phyloP scores from a whole-genome alignment of 2,113 vertebrate species.

The Suncus etruscus region DNA sequence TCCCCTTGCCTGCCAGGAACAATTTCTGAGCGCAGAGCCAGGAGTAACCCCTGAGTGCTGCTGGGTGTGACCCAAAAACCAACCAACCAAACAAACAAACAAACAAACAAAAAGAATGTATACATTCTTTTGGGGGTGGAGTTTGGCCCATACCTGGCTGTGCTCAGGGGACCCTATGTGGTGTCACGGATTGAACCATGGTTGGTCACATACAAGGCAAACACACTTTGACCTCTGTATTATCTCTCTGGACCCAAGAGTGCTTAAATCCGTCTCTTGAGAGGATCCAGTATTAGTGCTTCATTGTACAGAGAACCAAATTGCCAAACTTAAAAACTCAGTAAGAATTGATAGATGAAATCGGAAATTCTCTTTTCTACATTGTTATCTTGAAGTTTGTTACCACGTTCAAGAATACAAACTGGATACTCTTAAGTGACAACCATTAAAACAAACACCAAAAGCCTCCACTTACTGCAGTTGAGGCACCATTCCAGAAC shows the following conservation, averaged over 20 bases:
- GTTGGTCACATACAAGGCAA: too few species aligned
- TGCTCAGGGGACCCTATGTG: too few species aligned
- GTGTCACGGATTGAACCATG: too few species aligned
- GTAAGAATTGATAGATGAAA: constrained; percentile 43
- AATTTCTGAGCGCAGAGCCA: too few species aligned
- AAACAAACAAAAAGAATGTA: neutral
- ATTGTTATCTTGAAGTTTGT: constrained; percentile 32
- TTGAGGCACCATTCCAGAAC: constrained; percentile 95
- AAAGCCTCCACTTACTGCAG: constrained; percentile 91
- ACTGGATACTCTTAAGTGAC: neutral
- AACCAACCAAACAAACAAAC: too few species aligned
- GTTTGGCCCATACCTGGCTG: neutral
- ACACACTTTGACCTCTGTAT: too few species aligned
- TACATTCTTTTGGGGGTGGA: too few species aligned
- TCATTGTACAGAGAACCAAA: constrained; percentile 33
- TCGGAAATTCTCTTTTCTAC: constrained; percentile 25
- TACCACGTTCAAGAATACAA: constrained; percentile 11
- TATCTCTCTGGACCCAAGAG: too few species aligned
- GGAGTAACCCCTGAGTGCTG: too few species aligned
- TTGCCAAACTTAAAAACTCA: neutral
- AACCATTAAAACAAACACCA: neutral
- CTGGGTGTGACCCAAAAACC: too few species aligned
- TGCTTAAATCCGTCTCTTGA: neutral
- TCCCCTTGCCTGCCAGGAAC: too few species aligned
- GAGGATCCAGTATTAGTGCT: constrained; percentile 23